Conservation (phyloP, 30 jellyfish, hydroid and myxozoan genomes). For the Hydractinia symbiolongicarpus region DNA sequence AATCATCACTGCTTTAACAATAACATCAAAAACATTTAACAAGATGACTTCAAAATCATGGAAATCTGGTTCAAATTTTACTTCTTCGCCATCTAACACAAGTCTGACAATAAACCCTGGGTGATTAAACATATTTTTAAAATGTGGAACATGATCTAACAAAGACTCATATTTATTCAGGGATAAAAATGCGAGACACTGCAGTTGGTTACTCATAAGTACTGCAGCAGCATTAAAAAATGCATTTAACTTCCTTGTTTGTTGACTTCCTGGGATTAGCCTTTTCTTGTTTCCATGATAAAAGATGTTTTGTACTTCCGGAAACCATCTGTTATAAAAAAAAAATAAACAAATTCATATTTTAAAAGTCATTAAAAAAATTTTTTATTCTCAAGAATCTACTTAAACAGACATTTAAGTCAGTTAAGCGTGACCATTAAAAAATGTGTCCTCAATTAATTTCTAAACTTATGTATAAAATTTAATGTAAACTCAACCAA, state of each 20-base stretch:
- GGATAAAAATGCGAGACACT: constrained; percentile 70
- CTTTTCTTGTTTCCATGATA: constrained; percentile 88
- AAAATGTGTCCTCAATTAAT: not conserved
- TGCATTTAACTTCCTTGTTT: constrained; percentile 53
- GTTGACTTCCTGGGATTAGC: constrained; percentile 63
- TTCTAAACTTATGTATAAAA: not conserved
- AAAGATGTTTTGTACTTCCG: constrained; percentile 86
- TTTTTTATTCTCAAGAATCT: not conserved
- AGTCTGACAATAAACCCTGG: constrained; percentile 77
- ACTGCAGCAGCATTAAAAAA: constrained; percentile 90
- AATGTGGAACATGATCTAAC: constrained; percentile 46
- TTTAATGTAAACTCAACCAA: not conserved
- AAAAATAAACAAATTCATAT: not conserved
- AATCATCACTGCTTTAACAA: constrained; percentile 81
- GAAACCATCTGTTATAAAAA: constrained; percentile 66
- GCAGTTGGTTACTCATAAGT: constrained; percentile 84
- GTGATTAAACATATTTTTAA: constrained; percentile 48
- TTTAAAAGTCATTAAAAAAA: not conserved
- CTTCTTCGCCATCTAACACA: constrained; percentile 52
- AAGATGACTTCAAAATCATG: constrained; percentile 71
- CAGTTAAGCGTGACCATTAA: not conserved
- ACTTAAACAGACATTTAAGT: not conserved
- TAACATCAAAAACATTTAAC: constrained; percentile 78
- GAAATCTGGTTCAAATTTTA: constrained; percentile 87
- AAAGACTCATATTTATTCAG: constrained; percentile 49